Base-by-base conservation (phyloP, 2,797 vertebrate species). In the Sarcophilus harrisii region DNA sequence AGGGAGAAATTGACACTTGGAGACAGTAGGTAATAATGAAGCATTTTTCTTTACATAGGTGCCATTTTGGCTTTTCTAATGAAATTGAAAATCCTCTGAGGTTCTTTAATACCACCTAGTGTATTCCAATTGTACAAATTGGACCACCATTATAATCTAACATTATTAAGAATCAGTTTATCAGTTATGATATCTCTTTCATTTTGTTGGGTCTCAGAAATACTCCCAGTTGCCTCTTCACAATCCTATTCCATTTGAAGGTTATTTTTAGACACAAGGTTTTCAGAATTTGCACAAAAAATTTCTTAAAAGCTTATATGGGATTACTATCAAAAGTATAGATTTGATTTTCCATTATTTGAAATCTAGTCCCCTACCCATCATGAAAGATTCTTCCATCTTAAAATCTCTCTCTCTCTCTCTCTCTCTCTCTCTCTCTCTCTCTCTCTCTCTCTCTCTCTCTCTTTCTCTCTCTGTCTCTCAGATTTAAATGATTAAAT, bases 131-230 rank as follows among this genome's bases (percentile, higher is more conserved):
- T 59, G n/a, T 87, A 54, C 9, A 58, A 38, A 28, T 32, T 58
- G 89, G 1, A 96, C 57, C 93, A 57, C 32, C 45, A 96, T 92
- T 96, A 32, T 58, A 96, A 94, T 93, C 92, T 94, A 92, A 92
- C 91, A 91, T 95, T 96, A 96, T 96, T 95, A 97, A 97, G 97
- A 97, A 92, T 95, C 95, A 95, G 93, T 96, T 96, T 95, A 92
- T 96, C 93, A 92, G 91, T 93, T 91, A 45, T 38, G 14, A 8
- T 18, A 18, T 90, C 57, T 60, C n/a, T 8, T 94, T 93, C 58
- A 93, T 96, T 96, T 97, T 96, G 55, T 57, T 91, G 27, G 9
- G 32, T 91, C 91, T 95, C 57, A 94, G 9, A 96, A 96, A 91
- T 90, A 12, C 18, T 52, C 12, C n/a, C 18, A 4, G 27, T 55